phyloP scores from a whole-genome alignment of 2,797 vertebrate genomes.

The Sebastes itinus region DNA sequence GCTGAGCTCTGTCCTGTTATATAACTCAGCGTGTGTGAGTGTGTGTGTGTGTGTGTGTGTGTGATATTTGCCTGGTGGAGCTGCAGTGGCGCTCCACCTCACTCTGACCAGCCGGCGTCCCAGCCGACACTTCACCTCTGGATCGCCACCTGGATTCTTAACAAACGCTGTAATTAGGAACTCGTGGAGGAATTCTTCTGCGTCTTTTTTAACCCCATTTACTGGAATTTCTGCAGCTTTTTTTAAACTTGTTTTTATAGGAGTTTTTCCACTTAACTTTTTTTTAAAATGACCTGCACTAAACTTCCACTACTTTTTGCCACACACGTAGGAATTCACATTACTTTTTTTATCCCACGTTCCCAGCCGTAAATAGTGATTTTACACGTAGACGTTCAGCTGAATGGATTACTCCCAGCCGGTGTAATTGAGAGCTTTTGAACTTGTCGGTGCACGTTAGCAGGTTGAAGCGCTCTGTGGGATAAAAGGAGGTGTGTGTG shows the following conservation, averaged over 20 bases:
- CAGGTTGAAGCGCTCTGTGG: conserved; percentile 29
- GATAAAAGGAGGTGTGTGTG: conserved; percentile 36
- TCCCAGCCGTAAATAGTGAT: conserved; percentile 25
- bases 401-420: conserved; percentile 40
- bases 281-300: not conserved
- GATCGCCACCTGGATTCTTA: conserved; percentile 28
- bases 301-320: not conserved
- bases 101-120: conserved; percentile 67
- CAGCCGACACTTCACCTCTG: conserved; percentile 71
- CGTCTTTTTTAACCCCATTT: not conserved
- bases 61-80: conserved; percentile 72
- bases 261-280: not conserved
- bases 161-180: conserved; percentile 23
- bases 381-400: conserved; percentile 13
- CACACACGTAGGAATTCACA: not conserved
- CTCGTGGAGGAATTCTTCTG: conserved; percentile 27
- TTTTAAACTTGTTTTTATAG: not conserved
- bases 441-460: conserved; percentile 58
- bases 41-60: conserved; percentile 4
- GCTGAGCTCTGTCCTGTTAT: conserved; percentile 76
- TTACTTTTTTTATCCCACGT: not conserved
- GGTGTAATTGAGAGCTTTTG: conserved; percentile 32
- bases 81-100: conserved; percentile 65
- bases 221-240: not conserved
- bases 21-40: conserved; percentile 72